Evolutionary conservation across 2,797 vertebrate species (phyloP), one percentile per base, ranked within the genome.

Genomic region (Chelon auratus): DNA sequence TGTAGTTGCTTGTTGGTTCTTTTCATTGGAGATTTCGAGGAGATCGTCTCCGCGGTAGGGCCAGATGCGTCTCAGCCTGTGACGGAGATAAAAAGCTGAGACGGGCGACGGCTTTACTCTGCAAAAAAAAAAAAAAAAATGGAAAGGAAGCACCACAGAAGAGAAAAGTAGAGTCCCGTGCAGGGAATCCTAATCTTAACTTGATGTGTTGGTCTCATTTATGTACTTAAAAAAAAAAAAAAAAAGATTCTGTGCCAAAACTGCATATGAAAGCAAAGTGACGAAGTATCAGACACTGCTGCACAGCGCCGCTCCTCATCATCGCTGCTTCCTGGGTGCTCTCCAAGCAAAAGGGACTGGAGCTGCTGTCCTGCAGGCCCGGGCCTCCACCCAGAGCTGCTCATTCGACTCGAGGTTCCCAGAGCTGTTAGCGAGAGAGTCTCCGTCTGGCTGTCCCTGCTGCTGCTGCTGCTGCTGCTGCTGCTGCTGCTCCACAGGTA

Each of bases 101-200:
- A 72, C 51, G 0, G 56, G 47, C 65, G 0, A 53, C 83, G 53
- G 73, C 70, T 65, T 74, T 66, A 33, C 80, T 72, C 73, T 39
- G 75, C 86, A 8, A 93, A 92, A 94, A n/a, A n/a, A n/a, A 92
- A 90, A 18, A 17, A n/a, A 5, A 92, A 90, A n/a, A 8, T 91
- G 94, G 94, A 94, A 77, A 88, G 55, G 77, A 87, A 74, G 42
- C 93, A 77, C 93, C 83, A 85, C 55, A 66, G 72, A 71, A 37
- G 80, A 84, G 43, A 64, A 70, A 24, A 54, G 26, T 75, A 76
- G 36, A 67, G 50, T 77, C 72, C 70, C 65, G 62, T 71, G 9
- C 80, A 77, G 65, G 79, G 58, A 76, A 63, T 63, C 50, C 55
- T 71, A 40, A 76, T 61, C 64, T 56, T 54, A 72, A 83, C 73